phyloP scores from a whole-genome alignment of 1,140 invertebrate species.

The Ylistrum balloti region DNA sequence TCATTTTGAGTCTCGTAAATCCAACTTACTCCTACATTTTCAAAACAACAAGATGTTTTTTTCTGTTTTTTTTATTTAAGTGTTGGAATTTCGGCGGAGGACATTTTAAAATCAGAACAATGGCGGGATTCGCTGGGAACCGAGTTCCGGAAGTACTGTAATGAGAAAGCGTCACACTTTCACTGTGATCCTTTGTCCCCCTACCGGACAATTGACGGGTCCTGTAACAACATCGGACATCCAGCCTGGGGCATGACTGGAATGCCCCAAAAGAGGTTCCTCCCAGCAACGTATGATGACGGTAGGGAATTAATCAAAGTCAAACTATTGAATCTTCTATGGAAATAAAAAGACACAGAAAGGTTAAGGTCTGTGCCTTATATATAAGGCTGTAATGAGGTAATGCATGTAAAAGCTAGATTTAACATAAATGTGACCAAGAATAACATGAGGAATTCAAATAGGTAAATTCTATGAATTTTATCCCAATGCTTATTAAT shows the following conservation, averaged over 20 bases:
- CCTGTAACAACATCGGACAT: slow-evolving; percentile 94
- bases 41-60: no score
- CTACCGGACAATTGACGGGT: slow-evolving; percentile 85
- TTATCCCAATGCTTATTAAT: no score
- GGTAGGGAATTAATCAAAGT: slow-evolving; percentile 86
- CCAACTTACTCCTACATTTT: no score
- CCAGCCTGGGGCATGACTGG: slow-evolving; percentile 89
- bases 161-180: background rate
- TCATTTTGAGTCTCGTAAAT: no score
- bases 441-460: no score
- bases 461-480: no score
- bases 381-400: no score
- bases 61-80: background rate
- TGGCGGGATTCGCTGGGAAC: background rate
- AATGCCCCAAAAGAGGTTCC: slow-evolving; percentile 89
- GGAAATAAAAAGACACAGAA: no score
- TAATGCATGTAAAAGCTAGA: no score
- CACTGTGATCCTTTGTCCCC: background rate
- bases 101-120: background rate
- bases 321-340: no score
- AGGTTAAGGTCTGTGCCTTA: no score
- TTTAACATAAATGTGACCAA: no score
- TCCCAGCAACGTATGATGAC: slow-evolving; percentile 92
- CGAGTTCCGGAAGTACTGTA: background rate
- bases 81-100: background rate